A percentile compares a stretch with the other conserved stretches of the same genome.
phyloP scores from a whole-genome alignment of 2,797 vertebrate species.

The Chaenodraco wilsoni region DNA sequence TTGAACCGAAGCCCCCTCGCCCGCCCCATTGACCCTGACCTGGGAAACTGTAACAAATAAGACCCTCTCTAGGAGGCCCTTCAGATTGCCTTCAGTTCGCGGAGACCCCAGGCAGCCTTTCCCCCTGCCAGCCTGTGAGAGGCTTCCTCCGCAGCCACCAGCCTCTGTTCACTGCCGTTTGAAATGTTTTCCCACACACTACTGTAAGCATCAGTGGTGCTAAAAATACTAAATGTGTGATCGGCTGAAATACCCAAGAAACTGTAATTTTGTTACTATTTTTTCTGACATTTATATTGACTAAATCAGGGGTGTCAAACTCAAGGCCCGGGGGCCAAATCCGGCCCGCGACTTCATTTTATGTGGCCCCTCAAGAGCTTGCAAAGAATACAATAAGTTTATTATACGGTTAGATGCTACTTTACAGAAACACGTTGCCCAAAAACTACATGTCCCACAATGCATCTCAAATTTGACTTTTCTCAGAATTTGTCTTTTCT shows the following conservation, averaged over 20 bases:
- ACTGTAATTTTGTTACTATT: no score
- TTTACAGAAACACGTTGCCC: no score
- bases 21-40: slow-evolving; percentile 68
- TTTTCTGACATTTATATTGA: no score
- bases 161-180: slow-evolving; percentile 21
- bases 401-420: no score
- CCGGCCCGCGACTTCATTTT: no score
- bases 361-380: no score
- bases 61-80: slow-evolving; percentile 60
- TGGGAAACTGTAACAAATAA: slow-evolving; percentile 70
- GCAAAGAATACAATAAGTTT: no score
- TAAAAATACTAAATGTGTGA: slow-evolving; percentile 1
- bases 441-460: no score
- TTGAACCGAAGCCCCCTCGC: slow-evolving; percentile 44
- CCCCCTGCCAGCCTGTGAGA: slow-evolving; percentile 67
- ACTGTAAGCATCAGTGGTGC: slow-evolving; percentile 2
- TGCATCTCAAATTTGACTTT: no score
- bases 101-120: slow-evolving; percentile 64
- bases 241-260: background rate
- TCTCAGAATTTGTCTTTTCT: no score
- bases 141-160: slow-evolving; percentile 59
- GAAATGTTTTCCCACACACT: background rate
- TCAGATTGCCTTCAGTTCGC: slow-evolving; percentile 63
- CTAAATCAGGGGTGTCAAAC: no score
- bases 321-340: no score